These are phyloP conservation scores for Tenthredo distinguenda DNA, from an alignment of 2,888 invertebrate genomes.

Conservation along the genomic window DNA sequence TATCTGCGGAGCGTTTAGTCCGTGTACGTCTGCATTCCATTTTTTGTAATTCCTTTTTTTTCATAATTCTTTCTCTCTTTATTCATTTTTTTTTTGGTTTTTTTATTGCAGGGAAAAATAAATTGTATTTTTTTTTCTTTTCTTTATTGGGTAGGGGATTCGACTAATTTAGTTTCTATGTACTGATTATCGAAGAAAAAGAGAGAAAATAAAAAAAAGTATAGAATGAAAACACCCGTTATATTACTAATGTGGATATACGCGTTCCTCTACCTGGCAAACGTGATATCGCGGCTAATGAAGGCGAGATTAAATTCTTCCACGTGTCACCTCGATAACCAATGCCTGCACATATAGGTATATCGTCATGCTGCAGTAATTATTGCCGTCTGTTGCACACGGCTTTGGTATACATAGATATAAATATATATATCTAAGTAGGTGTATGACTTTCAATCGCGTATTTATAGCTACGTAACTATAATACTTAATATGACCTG, in stretches of 20 bases:
- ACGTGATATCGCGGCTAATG: slow-evolving; percentile 48
- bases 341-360: slow-evolving; percentile 2
- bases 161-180: neutral
- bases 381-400: neutral
- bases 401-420: neutral
- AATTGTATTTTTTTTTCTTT: neutral
- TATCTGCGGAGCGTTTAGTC: neutral
- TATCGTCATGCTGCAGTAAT: neutral
- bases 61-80: neutral
- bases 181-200: neutral
- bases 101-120: neutral
- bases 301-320: slow-evolving; percentile 58
- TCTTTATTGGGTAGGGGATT: neutral
- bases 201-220: neutral
- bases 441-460: neutral
- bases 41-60: neutral
- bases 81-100: neutral
- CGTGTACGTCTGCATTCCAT: too few relatives aligned
- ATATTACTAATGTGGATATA: neutral
- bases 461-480: neutral
- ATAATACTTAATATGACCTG: neutral
- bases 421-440: neutral
- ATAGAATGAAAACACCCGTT: neutral
- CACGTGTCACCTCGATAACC: slow-evolving; percentile 56
- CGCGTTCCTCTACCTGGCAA: slow-evolving; percentile 10